A percentile compares a stretch with the other conserved stretches of the same genome.
These are phyloP conservation scores for Drosophila kepulauana DNA, from an alignment of 1,140 invertebrate genomes.

Conservation along the genomic window DNA sequence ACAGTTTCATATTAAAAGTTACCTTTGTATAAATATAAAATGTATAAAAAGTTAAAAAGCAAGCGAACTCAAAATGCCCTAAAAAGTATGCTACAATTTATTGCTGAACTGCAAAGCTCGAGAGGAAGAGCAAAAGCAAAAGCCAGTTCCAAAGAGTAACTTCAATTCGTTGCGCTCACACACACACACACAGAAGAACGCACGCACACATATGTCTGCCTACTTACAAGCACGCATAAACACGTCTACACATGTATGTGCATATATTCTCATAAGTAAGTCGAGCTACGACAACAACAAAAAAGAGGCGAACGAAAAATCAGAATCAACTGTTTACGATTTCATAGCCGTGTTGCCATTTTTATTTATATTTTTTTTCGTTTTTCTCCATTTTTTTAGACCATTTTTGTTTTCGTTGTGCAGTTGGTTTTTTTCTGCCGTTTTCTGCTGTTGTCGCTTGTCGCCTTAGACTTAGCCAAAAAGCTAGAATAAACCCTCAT, in stretches of 20 bases:
- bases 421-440: conserved; percentile 4
- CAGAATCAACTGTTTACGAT: conserved; percentile 68
- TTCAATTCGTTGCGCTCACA: neutral
- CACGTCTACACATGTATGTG: conserved; percentile 6
- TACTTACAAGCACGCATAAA: too few relatives aligned
- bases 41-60: too few relatives aligned
- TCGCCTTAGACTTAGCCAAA: conserved; percentile 41
- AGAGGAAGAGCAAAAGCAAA: neutral
- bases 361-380: conserved; percentile 20
- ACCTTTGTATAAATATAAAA: too few relatives aligned
- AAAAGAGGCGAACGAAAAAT: conserved; percentile 43
- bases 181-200: conserved; percentile 19
- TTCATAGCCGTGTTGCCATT: conserved; percentile 53
- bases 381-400: conserved; percentile 12
- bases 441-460: conserved; percentile 13
- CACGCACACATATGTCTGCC: neutral
- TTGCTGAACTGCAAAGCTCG: neutral
- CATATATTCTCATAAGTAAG: conserved; percentile 39
- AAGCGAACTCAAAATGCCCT: neutral
- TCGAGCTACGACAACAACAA: neutral
- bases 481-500: conserved; percentile 64
- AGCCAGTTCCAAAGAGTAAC: neutral
- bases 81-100: neutral
- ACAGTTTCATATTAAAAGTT: too few relatives aligned
- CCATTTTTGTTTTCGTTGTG: conserved; percentile 25